Base-by-base conservation (phyloP, 2,113 vertebrate genomes). In the Alces alces region DNA sequence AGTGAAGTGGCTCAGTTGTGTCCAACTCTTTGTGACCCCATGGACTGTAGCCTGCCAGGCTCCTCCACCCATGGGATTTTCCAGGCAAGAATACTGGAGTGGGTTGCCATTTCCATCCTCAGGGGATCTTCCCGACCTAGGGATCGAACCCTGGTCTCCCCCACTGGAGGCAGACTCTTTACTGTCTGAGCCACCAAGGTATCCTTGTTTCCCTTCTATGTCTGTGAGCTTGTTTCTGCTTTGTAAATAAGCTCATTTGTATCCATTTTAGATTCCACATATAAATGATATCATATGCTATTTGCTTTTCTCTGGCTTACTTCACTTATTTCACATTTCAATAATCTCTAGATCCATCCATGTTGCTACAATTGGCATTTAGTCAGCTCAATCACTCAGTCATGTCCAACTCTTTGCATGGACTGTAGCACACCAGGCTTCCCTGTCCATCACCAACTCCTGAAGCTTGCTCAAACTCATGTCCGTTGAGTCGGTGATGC, bases 121-220 rank as follows among this genome's bases (percentile, higher is more conserved):
- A 12, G 19, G 19, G 19, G 19, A 70, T 36, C 33, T 70, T 70
- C 9, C 17, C 1, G 4, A 70, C 61, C 30, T 15, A 17, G 2
- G 2, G 64, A 66, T 2, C 0, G 4, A 70, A 36, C 64, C 9
- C n/a, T 70, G n/a, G n/a, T 70, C 19, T 70, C 9, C n/a, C 17
- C 66, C n/a, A 39, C 19, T 0, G 0, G 19, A 70, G 66, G n/a
- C 64, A 66, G 64, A 66, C 64, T 66, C 64, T 36, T 66, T 11
- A 66, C 17, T 1, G 5, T 36, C 9, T 66, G 64, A 70, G n/a
- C 66, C 19, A 23, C n/a, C n/a, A 70, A n/a, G 14, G 15, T 50
- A 79, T 11, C 15, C 4, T 17, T 79, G 8, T 30, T 79, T 79
- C 27, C 30, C 45, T 19, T 79, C 15, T 47, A 6, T 50, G 27